These are phyloP conservation scores for Nothoprocta perdicaria DNA, from an alignment of 2,113 vertebrate species.

Conservation along the genomic window DNA sequence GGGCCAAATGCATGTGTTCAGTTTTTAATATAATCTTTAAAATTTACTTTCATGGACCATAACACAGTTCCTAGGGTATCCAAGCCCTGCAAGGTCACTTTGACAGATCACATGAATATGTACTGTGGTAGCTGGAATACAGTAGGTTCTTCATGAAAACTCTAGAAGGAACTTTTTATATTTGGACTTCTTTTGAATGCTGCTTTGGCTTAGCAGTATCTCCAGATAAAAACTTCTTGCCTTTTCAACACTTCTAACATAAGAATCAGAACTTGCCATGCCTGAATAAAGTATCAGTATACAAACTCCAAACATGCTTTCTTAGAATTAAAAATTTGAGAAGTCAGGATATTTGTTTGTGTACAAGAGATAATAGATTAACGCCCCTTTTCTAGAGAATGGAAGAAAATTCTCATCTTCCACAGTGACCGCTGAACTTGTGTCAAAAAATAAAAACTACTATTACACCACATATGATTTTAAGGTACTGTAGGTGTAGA, in stretches of 20 bases:
- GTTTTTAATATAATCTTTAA: accelerated
- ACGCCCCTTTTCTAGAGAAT: background rate
- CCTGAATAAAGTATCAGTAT: background rate
- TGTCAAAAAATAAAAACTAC: background rate
- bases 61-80: background rate
- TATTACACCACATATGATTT: background rate
- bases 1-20: background rate
- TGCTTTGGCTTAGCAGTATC: background rate
- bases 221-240: background rate
- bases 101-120: background rate
- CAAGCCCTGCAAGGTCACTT: background rate
- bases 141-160: background rate
- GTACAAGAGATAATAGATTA: background rate
- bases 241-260: background rate
- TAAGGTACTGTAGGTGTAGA: background rate
- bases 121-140: background rate
- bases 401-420: background rate
- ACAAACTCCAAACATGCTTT: background rate
- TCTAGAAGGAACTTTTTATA: background rate
- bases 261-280: background rate
- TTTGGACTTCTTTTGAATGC: background rate
- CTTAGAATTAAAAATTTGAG: background rate
- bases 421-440: background rate
- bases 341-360: background rate
- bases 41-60: background rate